Base-by-base conservation (phyloP, 2,797 vertebrate genomes). In the Sus cebifrons region DNA sequence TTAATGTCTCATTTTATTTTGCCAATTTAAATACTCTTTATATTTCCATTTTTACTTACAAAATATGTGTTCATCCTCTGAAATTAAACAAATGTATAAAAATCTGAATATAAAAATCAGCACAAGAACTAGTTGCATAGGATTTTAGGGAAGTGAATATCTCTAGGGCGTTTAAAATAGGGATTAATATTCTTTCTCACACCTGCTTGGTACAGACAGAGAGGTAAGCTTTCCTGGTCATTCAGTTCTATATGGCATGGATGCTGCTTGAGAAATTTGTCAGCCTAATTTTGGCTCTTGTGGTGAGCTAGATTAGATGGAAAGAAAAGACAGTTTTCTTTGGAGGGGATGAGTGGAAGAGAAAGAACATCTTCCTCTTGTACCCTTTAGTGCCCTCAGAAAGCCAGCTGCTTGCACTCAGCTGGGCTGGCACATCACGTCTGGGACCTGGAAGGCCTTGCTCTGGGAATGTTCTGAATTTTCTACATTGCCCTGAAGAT, bases 1-100 rank as follows among this genome's bases (percentile, higher is more conserved):
- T 87, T 27, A 92, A 65, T 74, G 67, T 64, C 14, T 91, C 40
- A 68, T 95, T 94, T 90, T 86, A 74, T 94, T 91, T 85, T 90
- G 29, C 14, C 29, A 58, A 13, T 40, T 29, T 86, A 95, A 91
- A 62, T 89, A 60, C 84, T 52, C 75, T 71, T 73, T 40, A 25
- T 86, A 49, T 67, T 20, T 86, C 3, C 17, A 21, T 58, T 86
- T 94, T 86, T 56, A 89, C n/a, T 94, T 82, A 44, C 5, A 70
- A 91, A 83, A 88, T 40, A 13, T 74, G 13, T 29, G 18, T 81
- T 92, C 54, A 56, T 95, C 89, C 75, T 88, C 92, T 56, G 58
- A 92, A 87, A 79, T 82, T 86, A 82, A 94, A 73, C 52, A 18
- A 88, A 21, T 27, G 17, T 88, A 32, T 84, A 49, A 40, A 95